Conservation (phyloP, 2,797 vertebrate species). For the Argyrosomus regius region DNA sequence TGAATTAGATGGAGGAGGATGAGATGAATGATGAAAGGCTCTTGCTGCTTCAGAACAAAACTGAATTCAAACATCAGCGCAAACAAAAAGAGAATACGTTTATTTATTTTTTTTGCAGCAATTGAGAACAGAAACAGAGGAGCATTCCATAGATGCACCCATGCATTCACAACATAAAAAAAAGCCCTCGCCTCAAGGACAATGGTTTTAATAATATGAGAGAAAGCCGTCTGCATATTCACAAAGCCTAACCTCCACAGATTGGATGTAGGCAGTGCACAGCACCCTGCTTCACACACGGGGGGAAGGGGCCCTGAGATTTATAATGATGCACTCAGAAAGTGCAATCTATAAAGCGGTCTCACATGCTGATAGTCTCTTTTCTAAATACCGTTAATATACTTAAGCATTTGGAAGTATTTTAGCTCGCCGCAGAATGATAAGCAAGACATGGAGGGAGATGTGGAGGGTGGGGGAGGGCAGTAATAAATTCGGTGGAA, state of each 20-base stretch:
- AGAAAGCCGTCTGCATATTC: slow-evolving; percentile 40
- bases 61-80: slow-evolving; percentile 1
- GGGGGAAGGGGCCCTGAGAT: slow-evolving; percentile 46
- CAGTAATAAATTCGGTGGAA: slow-evolving; percentile 57
- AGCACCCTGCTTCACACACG: slow-evolving; percentile 30
- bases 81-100: slow-evolving; percentile 11
- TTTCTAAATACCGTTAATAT: slow-evolving; percentile 59
- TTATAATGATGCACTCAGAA: slow-evolving; percentile 53
- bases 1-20: background rate
- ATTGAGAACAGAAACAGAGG: slow-evolving; percentile 12
- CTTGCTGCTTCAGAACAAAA: slow-evolving; percentile 16
- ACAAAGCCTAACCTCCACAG: slow-evolving; percentile 60
- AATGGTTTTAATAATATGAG: slow-evolving; percentile 63
- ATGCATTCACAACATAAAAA: slow-evolving; percentile 52
- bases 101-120: slow-evolving; percentile 7
- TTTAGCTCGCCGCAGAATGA: slow-evolving; percentile 20
- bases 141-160: slow-evolving; percentile 51
- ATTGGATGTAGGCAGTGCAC: slow-evolving; percentile 43
- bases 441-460: slow-evolving; percentile 38
- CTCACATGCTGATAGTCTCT: slow-evolving; percentile 42
- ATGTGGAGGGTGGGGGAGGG: background rate
- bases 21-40: slow-evolving; percentile 6
- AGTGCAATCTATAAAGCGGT: slow-evolving; percentile 59
- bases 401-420: slow-evolving; percentile 50
- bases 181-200: slow-evolving; percentile 62